A percentile compares a stretch with the other conserved stretches of the same genome.
Evolutionary conservation across 1,140 invertebrate species (phyloP).

Genomic region (Helicoverpa armigera): DNA sequence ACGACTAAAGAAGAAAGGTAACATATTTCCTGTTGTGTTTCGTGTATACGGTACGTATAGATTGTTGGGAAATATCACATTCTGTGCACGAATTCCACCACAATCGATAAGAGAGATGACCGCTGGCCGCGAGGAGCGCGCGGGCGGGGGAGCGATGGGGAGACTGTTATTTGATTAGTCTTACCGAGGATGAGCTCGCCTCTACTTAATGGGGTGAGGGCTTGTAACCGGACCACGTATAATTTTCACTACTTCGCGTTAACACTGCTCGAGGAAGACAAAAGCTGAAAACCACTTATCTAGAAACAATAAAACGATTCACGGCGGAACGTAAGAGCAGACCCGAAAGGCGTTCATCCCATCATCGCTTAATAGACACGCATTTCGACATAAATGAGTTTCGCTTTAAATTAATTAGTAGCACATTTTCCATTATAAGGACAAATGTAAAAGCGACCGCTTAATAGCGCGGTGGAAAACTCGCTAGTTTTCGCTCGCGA

Average conservation of each 20-base stretch:
- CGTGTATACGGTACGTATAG: constrained; percentile 54
- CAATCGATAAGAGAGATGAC: constrained; percentile 87
- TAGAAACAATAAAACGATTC: constrained; percentile 68
- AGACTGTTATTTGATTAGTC: constrained; percentile 87
- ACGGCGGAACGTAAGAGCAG: constrained; percentile 57
- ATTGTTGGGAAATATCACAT: constrained; percentile 82
- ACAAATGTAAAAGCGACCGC: constrained; percentile 86
- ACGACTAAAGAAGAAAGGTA: constrained; percentile 26
- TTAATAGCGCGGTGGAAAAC: constrained; percentile 86
- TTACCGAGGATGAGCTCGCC: constrained; percentile 85
- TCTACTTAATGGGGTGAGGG: constrained; percentile 85
- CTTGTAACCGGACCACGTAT: constrained; percentile 84
- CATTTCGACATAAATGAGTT: constrained; percentile 86
- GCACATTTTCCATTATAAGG: constrained; percentile 86
- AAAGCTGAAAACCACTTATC: constrained; percentile 63
- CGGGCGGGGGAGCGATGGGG: constrained; percentile 70
- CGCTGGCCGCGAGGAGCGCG: constrained; percentile 79
- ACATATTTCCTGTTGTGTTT: constrained; percentile 59
- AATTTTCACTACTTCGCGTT: constrained; percentile 77
- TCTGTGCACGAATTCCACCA: constrained; percentile 86
- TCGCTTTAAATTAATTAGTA: constrained; percentile 86
- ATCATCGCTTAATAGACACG: constrained; percentile 84
- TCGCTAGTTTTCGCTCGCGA: constrained; percentile 86
- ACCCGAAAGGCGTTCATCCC: constrained; percentile 73
- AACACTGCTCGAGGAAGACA: constrained; percentile 58